phyloP scores from a whole-genome alignment of 64 coral and sea anemone genomes.

The Trachythela sp. region DNA sequence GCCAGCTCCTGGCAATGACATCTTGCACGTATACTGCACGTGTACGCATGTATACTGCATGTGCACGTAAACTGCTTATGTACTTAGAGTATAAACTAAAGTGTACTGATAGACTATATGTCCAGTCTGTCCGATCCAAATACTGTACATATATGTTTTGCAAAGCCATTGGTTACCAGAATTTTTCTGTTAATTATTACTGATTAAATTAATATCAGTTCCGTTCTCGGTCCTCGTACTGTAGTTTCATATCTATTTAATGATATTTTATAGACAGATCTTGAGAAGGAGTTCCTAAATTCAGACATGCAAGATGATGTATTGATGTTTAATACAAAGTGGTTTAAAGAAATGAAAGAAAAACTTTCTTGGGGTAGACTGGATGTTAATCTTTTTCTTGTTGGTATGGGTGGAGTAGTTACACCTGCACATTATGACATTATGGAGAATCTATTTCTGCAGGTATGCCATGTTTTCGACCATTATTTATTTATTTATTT shows the following conservation, averaged over 20 bases:
- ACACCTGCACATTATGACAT: constrained; percentile 13
- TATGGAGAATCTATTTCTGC: constrained; percentile 14
- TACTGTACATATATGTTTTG: no score
- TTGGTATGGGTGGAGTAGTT: constrained; percentile 1
- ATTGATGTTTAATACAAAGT: neutral
- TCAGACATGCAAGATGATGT: constrained; percentile 27
- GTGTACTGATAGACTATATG: no score
- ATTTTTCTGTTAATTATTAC: no score
- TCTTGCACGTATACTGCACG: neutral
- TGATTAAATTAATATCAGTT: no score
- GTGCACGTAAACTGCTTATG: neutral
- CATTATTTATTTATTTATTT: no score
- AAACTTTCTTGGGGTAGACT: neutral
- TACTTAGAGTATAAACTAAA: no score
- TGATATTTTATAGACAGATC: neutral
- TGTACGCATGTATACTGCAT: no score
- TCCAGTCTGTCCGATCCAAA: no score
- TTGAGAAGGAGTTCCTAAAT: neutral
- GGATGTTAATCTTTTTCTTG: constrained; percentile 14
- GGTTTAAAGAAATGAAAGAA: neutral
- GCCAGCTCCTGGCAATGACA: neutral
- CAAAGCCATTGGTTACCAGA: no score
- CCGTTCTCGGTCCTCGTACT: no score
- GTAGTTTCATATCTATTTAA: no score
- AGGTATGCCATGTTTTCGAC: neutral